phyloP scores from a whole-genome alignment of 2,888 invertebrate genomes.

The Chelonus formosanus region DNA sequence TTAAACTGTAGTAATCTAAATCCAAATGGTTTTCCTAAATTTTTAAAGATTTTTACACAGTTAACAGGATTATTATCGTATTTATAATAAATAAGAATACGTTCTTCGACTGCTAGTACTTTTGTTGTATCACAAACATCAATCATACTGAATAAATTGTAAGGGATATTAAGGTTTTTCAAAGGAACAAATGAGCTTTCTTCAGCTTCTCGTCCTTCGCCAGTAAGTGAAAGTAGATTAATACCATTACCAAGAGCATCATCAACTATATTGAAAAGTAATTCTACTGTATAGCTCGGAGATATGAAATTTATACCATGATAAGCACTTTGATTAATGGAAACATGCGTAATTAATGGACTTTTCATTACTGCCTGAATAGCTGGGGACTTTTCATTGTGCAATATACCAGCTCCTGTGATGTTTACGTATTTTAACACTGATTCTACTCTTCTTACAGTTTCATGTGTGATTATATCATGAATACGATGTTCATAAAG shows the following conservation, averaged over 20 bases:
- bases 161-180: constrained; percentile 83
- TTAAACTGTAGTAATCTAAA: constrained; percentile 90
- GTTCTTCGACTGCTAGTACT: constrained; percentile 87
- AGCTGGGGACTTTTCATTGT: constrained; percentile 93
- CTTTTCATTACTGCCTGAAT: constrained; percentile 89
- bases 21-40: constrained; percentile 87
- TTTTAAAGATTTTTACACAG: constrained; percentile 96
- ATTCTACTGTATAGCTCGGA: constrained; percentile 81
- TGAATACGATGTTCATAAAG: constrained; percentile 83
- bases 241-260: constrained; percentile 90
- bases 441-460: constrained; percentile 77
- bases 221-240: constrained; percentile 88
- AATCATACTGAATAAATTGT: constrained; percentile 90
- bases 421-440: constrained; percentile 82
- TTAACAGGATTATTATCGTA: constrained; percentile 96
- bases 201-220: constrained; percentile 88
- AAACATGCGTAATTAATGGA: constrained; percentile 82
- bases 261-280: constrained; percentile 78
- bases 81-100: constrained; percentile 93
- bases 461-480: constrained; percentile 81
- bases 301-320: constrained; percentile 93
- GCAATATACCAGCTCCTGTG: constrained; percentile 92
- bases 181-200: constrained; percentile 90
- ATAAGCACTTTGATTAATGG: constrained; percentile 84
- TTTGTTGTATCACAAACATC: constrained; percentile 97